Conservation (phyloP, 2,888 invertebrate species). For the Dolichopus griseipennis region DNA sequence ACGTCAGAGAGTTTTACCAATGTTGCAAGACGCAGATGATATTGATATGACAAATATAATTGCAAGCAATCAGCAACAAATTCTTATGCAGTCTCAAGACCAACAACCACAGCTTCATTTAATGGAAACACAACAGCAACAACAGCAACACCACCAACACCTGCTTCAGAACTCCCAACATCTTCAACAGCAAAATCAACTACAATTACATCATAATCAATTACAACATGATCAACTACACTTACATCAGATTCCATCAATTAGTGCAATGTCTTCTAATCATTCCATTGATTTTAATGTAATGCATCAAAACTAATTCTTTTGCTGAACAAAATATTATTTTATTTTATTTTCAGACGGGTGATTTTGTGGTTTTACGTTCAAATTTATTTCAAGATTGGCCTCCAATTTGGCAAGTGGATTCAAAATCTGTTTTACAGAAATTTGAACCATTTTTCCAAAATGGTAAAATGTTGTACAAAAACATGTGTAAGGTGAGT, state of each 20-base stretch:
- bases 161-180: constrained; percentile 20
- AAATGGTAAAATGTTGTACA: constrained; percentile 71
- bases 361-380: constrained; percentile 81
- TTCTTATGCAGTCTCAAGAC: constrained; percentile 12
- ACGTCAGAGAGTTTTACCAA: constrained; percentile 14
- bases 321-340: neutral
- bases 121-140: neutral
- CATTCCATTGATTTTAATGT: constrained; percentile 17
- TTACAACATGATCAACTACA: constrained; percentile 19
- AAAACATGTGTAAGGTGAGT: constrained; percentile 78
- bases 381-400: constrained; percentile 70
- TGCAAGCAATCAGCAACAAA: constrained; percentile 12
- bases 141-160: constrained; percentile 8
- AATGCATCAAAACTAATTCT: neutral
- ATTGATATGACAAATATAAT: constrained; percentile 13
- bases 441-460: constrained; percentile 77
- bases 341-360: constrained; percentile 53
- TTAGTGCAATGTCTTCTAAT: constrained; percentile 15
- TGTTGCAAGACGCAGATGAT: constrained; percentile 9
- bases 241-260: constrained; percentile 6
- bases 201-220: constrained; percentile 22
- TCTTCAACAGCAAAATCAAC: constrained; percentile 25
- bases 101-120: constrained; percentile 14
- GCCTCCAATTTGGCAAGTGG: constrained; percentile 86
- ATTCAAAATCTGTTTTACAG: constrained; percentile 72